Conservation (phyloP, 2,888 invertebrate genomes). For the Nomada ruficornis region DNA sequence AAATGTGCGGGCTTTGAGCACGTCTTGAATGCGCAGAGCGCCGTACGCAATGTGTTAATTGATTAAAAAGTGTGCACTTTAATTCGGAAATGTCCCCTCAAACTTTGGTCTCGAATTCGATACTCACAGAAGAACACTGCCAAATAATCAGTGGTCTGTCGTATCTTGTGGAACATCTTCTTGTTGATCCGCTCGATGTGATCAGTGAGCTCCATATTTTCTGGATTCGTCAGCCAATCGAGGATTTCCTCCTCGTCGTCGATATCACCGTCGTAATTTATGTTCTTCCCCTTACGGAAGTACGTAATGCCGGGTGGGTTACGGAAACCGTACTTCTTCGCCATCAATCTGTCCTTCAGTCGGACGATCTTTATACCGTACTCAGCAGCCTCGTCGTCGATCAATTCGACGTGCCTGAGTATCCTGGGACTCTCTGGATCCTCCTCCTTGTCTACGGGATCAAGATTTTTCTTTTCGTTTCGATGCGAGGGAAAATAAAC, state of each 20-base stretch:
- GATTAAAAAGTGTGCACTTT: neutral
- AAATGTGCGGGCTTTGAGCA: too few species aligned
- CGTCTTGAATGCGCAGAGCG: too few species aligned
- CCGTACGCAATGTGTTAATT: too few species aligned
- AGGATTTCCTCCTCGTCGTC: slow-evolving; percentile 95
- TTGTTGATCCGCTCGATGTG: slow-evolving; percentile 96
- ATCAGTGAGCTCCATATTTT: slow-evolving; percentile 97
- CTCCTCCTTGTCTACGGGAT: slow-evolving; percentile 90
- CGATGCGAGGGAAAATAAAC: neutral
- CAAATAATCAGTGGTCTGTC: slow-evolving; percentile 94
- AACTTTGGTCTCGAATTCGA: slow-evolving; percentile 29
- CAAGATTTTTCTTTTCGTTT: slow-evolving; percentile 30
- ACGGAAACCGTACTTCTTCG: slow-evolving; percentile 95
- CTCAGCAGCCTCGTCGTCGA: slow-evolving; percentile 96
- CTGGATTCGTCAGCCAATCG: slow-evolving; percentile 96
- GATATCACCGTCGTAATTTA: slow-evolving; percentile 96
- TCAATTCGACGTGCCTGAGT: slow-evolving; percentile 94
- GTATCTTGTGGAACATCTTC: slow-evolving; percentile 96
- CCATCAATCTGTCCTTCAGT: slow-evolving; percentile 95
- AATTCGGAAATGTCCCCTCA: neutral
- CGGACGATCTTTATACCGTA: slow-evolving; percentile 96
- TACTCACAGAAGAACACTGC: slow-evolving; percentile 97
- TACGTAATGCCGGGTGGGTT: slow-evolving; percentile 96
- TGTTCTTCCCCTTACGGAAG: slow-evolving; percentile 94
- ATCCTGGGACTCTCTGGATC: slow-evolving; percentile 92